These are phyloP conservation scores for Dasyurus viverrinus DNA, from an alignment of 2,113 vertebrate species.

Conservation along the genomic window DNA sequence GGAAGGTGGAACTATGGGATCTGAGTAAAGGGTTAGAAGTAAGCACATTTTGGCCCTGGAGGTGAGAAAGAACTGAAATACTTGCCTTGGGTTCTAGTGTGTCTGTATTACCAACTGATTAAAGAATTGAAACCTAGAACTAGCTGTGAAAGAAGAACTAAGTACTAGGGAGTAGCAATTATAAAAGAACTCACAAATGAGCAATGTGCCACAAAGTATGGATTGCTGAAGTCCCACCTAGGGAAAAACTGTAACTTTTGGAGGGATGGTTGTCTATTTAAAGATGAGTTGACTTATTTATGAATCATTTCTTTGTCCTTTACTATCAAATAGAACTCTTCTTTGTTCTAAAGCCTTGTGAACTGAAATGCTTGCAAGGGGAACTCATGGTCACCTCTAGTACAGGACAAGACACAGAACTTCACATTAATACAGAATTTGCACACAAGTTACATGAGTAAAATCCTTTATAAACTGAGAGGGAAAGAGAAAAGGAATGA, in stretches of 20 bases:
- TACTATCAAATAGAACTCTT: not conserved
- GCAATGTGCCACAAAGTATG: not conserved
- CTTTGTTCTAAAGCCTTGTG: not conserved
- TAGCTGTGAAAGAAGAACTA: not conserved
- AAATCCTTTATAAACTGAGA: not conserved
- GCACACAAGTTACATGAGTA: not conserved
- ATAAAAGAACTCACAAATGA: not conserved
- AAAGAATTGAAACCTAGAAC: not conserved
- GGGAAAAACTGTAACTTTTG: not conserved
- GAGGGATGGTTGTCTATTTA: not conserved
- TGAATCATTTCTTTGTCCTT: not conserved
- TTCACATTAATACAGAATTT: not conserved
- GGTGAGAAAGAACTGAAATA: not conserved
- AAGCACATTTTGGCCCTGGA: not conserved
- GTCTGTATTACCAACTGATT: not conserved
- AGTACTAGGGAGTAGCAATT: not conserved
- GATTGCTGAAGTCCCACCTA: not conserved
- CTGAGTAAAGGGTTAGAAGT: not conserved
- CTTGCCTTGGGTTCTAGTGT: not conserved
- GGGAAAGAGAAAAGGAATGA: not conserved
- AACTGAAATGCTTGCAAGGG: not conserved
- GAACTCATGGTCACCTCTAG: not conserved
- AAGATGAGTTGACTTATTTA: not conserved
- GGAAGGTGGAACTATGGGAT: not conserved
- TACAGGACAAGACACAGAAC: not conserved